These are phyloP conservation scores for Norana najaformis DNA, from an alignment of 2,888 invertebrate species.

Conservation along the genomic window DNA sequence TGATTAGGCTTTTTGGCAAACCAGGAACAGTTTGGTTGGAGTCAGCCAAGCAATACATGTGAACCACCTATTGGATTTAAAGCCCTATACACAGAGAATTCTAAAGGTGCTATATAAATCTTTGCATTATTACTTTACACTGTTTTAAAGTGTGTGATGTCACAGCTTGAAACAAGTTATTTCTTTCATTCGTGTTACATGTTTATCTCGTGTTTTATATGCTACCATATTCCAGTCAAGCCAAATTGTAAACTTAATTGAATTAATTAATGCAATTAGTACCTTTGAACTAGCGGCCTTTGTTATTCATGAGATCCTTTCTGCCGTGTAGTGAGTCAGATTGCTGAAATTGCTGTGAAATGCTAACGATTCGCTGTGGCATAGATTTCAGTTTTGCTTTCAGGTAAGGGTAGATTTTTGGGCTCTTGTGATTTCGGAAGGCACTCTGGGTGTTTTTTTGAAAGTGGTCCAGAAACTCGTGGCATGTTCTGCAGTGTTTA, in stretches of 20 bases:
- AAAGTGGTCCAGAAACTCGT: too few relatives aligned
- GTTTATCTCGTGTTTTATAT: not conserved
- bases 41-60: not conserved
- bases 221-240: not conserved
- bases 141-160: not conserved
- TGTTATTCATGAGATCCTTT: not conserved
- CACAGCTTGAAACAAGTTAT: not conserved
- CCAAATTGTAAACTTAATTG: not conserved
- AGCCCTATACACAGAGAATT: too few relatives aligned
- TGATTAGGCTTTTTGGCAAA: not conserved
- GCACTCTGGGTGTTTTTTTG: not conserved
- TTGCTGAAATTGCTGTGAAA: not conserved
- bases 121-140: not conserved
- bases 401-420: not conserved
- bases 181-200: not conserved
- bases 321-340: too few relatives aligned
- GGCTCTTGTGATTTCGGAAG: not conserved
- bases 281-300: not conserved
- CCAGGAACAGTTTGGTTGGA: not conserved
- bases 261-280: constrained; percentile 13
- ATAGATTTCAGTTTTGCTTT: not conserved
- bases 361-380: not conserved
- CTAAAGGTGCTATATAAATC: not conserved
- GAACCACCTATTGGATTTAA: too few relatives aligned
- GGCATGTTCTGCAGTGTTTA: not conserved